phyloP scores from a whole-genome alignment of 2,888 invertebrate genomes.

The Panzeria rudis region DNA sequence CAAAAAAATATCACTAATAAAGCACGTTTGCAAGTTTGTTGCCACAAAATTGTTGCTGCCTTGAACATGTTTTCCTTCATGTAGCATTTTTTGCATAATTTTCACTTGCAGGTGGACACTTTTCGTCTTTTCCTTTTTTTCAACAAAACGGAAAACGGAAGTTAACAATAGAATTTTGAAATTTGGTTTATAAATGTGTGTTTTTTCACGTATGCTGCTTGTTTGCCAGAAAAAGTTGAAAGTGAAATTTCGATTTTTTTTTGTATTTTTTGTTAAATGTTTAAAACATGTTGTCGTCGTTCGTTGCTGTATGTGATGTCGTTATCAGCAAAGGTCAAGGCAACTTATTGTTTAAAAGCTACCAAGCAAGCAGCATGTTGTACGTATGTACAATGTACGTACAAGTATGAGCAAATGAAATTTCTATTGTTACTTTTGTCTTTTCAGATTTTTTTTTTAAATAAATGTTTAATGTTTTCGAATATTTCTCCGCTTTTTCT shows the following conservation, averaged over 20 bases:
- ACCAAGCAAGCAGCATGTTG: background rate
- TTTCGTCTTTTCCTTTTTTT: conserved; percentile 23
- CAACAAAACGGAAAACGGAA: conserved; percentile 60
- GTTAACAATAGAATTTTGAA: conserved; percentile 66
- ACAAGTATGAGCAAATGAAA: background rate
- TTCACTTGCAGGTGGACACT: conserved; percentile 61
- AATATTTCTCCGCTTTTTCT: conserved; percentile 3
- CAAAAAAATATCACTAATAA: background rate
- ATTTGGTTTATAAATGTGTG: background rate
- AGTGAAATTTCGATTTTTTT: conserved; percentile 46
- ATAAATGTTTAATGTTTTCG: background rate
- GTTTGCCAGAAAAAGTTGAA: conserved; percentile 20
- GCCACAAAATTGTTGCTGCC: conserved; percentile 18
- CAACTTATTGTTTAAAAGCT: conserved; percentile 18
- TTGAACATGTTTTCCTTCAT: conserved; percentile 22
- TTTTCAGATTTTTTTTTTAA: background rate
- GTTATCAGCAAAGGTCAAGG: conserved; percentile 68
- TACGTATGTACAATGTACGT: background rate
- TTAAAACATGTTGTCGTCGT: background rate
- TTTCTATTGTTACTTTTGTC: conserved; percentile 34
- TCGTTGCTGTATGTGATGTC: conserved; percentile 21
- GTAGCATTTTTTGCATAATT: conserved; percentile 29
- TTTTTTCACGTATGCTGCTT: background rate
- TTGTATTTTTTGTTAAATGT: background rate
- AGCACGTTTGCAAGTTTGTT: conserved; percentile 27